Percentiles rank a stretch among this genome's conserved stretches.
phyloP scores from a whole-genome alignment of 2,888 invertebrate species.

The Aphodius granarius region DNA sequence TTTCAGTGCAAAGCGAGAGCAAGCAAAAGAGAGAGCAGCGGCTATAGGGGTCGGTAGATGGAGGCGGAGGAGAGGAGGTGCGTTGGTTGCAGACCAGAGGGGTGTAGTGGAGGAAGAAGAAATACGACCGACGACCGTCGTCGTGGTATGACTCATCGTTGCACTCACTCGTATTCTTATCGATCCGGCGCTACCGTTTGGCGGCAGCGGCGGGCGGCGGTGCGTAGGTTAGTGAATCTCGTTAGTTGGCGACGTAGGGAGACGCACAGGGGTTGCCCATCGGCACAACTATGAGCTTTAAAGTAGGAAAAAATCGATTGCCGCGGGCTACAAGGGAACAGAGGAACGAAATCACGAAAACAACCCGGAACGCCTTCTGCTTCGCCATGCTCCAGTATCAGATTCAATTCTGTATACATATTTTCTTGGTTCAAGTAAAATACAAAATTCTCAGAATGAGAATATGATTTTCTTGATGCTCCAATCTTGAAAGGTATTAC shows the following conservation, averaged over 20 bases:
- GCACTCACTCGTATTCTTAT: slow-evolving; percentile 52
- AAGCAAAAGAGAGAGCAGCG: slow-evolving; percentile 12
- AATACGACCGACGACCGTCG: slow-evolving; percentile 34
- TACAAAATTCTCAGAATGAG: no score
- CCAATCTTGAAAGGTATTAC: no score
- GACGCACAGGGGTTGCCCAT: background rate
- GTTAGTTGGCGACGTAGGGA: slow-evolving; percentile 21
- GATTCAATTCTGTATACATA: no score
- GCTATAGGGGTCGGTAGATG: no score
- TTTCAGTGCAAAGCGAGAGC: slow-evolving; percentile 39
- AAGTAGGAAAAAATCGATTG: slow-evolving; percentile 4
- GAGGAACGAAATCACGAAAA: background rate
- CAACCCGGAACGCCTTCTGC: background rate
- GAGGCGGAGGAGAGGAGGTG: slow-evolving; percentile 9
- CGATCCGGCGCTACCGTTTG: slow-evolving; percentile 43
- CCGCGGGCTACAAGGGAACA: background rate
- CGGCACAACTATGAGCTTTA: slow-evolving; percentile 11
- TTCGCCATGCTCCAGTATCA: no score
- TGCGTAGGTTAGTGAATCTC: slow-evolving; percentile 41
- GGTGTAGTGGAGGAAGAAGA: slow-evolving; percentile 18
- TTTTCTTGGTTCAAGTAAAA: no score
- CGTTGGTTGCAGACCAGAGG: slow-evolving; percentile 34
- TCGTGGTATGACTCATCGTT: slow-evolving; percentile 54
- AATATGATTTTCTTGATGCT: no score
- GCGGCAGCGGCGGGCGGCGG: slow-evolving; percentile 30